Conservation (phyloP, 2,888 invertebrate genomes). For the Cataglyphis altisquamis region DNA sequence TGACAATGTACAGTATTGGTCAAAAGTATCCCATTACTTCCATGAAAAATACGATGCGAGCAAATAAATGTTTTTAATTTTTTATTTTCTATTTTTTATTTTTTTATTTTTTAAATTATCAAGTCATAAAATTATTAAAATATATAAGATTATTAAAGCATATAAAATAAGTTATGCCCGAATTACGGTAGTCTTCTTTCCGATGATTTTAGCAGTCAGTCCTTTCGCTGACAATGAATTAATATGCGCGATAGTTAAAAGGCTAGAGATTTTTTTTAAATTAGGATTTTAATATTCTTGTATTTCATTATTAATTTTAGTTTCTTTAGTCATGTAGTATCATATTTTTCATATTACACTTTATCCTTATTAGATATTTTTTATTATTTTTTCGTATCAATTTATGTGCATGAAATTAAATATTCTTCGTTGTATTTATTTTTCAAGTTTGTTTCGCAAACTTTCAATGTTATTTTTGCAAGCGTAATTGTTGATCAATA, state of each 20-base stretch:
- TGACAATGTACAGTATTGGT: background rate
- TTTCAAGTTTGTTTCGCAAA: background rate
- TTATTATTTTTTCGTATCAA: background rate
- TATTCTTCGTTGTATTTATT: background rate
- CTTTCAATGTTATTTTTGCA: conserved; percentile 8
- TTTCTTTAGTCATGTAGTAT: background rate
- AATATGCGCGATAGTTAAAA: background rate
- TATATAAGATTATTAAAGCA: too few species aligned
- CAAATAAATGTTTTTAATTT: too few species aligned
- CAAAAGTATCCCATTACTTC: too few species aligned
- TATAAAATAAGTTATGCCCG: background rate
- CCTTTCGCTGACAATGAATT: conserved; percentile 7
- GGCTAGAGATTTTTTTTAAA: background rate
- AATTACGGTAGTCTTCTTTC: conserved; percentile 31
- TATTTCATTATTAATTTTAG: background rate
- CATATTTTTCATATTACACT: background rate
- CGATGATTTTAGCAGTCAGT: conserved; percentile 20
- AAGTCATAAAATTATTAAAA: too few species aligned
- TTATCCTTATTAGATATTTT: background rate
- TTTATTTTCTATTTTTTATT: too few species aligned
- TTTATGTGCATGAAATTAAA: background rate
- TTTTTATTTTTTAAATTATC: too few species aligned
- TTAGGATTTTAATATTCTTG: background rate
- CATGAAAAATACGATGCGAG: too few species aligned
- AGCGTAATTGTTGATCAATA: conserved; percentile 22